These are phyloP conservation scores for Paracyclopina nana DNA, from an alignment of 1,140 invertebrate genomes.

Conservation along the genomic window DNA sequence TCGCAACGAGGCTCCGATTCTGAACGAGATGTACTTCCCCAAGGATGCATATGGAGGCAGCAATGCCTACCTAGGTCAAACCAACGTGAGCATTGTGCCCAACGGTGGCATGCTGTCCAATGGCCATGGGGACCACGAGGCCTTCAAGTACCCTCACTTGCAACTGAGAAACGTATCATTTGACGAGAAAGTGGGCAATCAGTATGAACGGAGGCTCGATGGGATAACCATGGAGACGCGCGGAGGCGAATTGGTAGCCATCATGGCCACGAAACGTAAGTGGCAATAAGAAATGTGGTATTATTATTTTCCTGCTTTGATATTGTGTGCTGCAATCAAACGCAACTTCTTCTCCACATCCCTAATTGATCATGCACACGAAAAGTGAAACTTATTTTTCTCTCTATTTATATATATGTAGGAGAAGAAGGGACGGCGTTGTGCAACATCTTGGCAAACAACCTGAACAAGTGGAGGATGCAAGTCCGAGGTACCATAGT, in stretches of 20 bases:
- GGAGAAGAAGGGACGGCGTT: slow-evolving; percentile 55
- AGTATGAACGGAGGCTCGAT: slow-evolving; percentile 34
- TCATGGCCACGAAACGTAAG: slow-evolving; percentile 54
- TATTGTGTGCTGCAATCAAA: too few relatives aligned
- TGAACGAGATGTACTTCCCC: slow-evolving; percentile 24
- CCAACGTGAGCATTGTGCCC: too few relatives aligned
- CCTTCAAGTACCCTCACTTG: slow-evolving; percentile 41
- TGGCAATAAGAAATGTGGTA: too few relatives aligned
- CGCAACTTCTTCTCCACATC: too few relatives aligned
- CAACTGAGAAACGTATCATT: slow-evolving; percentile 36
- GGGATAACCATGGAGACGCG: slow-evolving; percentile 58
- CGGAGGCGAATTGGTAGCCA: slow-evolving; percentile 67
- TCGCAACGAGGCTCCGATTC: slow-evolving; percentile 20
- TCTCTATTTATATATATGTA: slow-evolving; percentile 16
- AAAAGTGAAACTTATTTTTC: neutral
- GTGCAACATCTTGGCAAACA: slow-evolving; percentile 55
- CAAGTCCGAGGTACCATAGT: slow-evolving; percentile 54
- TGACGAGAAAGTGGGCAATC: slow-evolving; percentile 29
- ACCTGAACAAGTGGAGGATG: slow-evolving; percentile 24
- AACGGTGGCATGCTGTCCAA: too few relatives aligned
- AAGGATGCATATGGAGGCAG: slow-evolving; percentile 21
- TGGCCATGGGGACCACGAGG: too few relatives aligned
- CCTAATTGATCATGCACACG: too few relatives aligned
- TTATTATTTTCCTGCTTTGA: too few relatives aligned
- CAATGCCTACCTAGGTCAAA: slow-evolving; percentile 7